Percentiles rank a stretch among this genome's conserved stretches.
Conservation (phyloP, 2,888 invertebrate genomes). For the Eupithecia exiguata region DNA sequence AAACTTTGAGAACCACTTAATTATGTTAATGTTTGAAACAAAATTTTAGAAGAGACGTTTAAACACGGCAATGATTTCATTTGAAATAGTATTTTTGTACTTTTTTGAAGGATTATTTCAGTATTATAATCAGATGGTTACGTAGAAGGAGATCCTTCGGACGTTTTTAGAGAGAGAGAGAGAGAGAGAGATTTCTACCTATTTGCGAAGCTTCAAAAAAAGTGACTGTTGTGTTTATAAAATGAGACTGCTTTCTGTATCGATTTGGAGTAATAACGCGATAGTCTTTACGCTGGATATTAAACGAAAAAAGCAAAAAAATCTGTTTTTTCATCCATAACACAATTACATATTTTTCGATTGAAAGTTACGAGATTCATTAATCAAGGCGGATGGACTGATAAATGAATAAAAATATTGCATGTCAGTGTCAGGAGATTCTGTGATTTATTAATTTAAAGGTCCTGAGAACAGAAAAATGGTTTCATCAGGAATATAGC, state of each 20-base stretch:
- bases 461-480: conserved; percentile 5
- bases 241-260: background rate
- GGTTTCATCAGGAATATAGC: background rate
- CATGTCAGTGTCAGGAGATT: conserved; percentile 34
- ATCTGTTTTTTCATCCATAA: background rate
- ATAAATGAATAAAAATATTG: conserved; percentile 31
- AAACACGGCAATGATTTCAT: conserved; percentile 79
- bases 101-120: background rate
- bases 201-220: background rate
- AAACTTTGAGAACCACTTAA: conserved; percentile 85
- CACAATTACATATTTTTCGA: conserved; percentile 18
- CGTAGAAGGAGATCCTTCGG: too few species aligned
- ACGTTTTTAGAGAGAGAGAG: background rate
- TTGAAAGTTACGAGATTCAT: conserved; percentile 27
- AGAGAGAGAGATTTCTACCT: background rate
- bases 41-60: conserved; percentile 83
- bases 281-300: background rate
- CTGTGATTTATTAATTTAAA: conserved; percentile 31
- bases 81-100: conserved; percentile 52
- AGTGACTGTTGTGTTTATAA: too few species aligned
- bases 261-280: background rate
- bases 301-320: background rate
- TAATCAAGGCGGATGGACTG: conserved; percentile 28
- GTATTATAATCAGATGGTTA: background rate
- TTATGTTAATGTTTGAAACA: conserved; percentile 85